Conservation (phyloP, 2,888 invertebrate species). For the Scotopteryx bipunctaria region DNA sequence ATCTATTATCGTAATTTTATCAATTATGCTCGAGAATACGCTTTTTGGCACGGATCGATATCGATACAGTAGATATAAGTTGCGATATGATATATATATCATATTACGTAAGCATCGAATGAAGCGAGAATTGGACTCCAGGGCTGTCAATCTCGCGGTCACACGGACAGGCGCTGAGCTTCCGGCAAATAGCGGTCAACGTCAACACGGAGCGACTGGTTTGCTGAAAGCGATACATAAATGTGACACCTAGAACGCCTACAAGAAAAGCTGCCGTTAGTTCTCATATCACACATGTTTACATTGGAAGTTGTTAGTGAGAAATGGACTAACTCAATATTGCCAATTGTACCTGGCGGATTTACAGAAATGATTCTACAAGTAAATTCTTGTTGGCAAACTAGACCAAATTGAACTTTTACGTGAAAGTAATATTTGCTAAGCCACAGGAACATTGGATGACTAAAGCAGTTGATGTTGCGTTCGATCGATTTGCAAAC, state of each 20-base stretch:
- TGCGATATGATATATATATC: no score
- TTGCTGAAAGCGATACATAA: conserved; percentile 44
- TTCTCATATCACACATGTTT: conserved; percentile 20
- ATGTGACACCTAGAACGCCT: conserved; percentile 35
- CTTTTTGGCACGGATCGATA: no score
- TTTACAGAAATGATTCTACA: no score
- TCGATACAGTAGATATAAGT: no score
- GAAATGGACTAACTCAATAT: not conserved
- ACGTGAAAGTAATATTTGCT: no score
- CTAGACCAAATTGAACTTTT: no score
- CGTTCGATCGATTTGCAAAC: conserved; percentile 15
- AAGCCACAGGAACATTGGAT: not conserved
- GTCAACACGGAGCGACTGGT: conserved; percentile 37
- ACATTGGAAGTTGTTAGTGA: conserved; percentile 3
- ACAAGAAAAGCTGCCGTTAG: conserved; percentile 35
- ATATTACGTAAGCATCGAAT: no score
- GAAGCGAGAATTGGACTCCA: no score
- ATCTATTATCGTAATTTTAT: no score
- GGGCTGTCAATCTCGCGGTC: conserved; percentile 57
- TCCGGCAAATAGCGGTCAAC: conserved; percentile 59
- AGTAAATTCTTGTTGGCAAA: no score
- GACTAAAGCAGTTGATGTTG: conserved; percentile 9
- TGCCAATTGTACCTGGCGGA: no score
- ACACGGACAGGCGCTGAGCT: conserved; percentile 47
- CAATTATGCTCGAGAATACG: no score